A percentile compares a stretch with the other conserved stretches of the same genome.
phyloP scores from a whole-genome alignment of 2,797 vertebrate species.

The Lindbergichthys nudifrons region DNA sequence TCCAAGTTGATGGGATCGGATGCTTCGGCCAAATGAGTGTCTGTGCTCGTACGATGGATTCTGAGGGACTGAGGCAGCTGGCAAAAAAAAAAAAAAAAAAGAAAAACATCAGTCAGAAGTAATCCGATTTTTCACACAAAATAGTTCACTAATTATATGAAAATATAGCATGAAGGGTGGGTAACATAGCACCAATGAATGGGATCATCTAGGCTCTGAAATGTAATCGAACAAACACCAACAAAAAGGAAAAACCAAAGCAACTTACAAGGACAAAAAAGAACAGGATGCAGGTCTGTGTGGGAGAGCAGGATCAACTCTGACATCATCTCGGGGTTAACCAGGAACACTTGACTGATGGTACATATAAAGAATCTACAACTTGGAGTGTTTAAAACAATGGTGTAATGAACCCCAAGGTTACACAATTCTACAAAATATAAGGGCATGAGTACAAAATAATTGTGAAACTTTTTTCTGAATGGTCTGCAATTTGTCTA shows the following conservation, averaged over 20 bases:
- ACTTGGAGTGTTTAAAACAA: constrained; percentile 63
- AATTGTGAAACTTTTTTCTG: constrained; percentile 46
- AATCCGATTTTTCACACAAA: constrained; percentile 5
- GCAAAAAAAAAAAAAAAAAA: constrained; percentile 50
- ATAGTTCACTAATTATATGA: neutral
- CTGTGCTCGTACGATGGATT: constrained; percentile 54
- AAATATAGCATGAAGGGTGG: neutral
- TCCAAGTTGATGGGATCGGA: constrained; percentile 47
- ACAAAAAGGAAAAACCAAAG: constrained; percentile 17
- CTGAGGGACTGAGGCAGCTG: constrained; percentile 69
- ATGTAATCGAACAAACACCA: constrained; percentile 31
- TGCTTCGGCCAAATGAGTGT: constrained; percentile 42
- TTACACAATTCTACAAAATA: constrained; percentile 59
- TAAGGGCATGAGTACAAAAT: constrained; percentile 44
- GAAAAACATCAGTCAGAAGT: constrained; percentile 16
- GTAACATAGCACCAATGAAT: neutral
- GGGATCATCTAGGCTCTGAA: constrained; percentile 1
- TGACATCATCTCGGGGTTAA: constrained; percentile 85
- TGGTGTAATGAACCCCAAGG: constrained; percentile 49
- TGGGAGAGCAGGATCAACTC: constrained; percentile 72
- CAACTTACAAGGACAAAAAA: constrained; percentile 85
- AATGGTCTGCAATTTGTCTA: constrained; percentile 52
- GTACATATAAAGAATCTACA: constrained; percentile 56
- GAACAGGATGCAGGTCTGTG: constrained; percentile 74
- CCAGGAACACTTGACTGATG: constrained; percentile 75